Evolutionary conservation across 2,797 vertebrate species (phyloP).

Genomic region (Hoplostethus atlanticus): DNA sequence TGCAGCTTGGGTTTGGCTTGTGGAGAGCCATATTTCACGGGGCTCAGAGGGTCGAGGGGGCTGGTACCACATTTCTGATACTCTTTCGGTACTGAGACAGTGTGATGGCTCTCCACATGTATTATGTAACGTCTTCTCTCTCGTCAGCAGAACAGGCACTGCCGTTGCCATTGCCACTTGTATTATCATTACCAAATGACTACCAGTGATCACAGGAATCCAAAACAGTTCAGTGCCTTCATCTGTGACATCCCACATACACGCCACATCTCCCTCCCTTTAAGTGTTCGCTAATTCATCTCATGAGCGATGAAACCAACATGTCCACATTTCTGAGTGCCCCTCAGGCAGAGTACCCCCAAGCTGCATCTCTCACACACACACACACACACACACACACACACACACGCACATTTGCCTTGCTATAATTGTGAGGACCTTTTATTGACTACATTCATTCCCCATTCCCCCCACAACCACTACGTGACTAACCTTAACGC

Average conservation of each 20-base stretch:
- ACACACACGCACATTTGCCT: not conserved
- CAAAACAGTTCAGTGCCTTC: conserved; percentile 2
- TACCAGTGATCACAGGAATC: conserved; percentile 14
- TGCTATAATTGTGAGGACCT: not conserved
- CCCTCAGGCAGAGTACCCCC: not conserved
- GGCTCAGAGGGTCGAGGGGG: conserved; percentile 60
- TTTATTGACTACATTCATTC: conserved; percentile 9
- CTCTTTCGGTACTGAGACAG: conserved; percentile 55
- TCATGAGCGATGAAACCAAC: conserved; percentile 1
- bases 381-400: conserved; percentile 13
- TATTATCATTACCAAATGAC: conserved; percentile 41
- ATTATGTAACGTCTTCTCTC: conserved; percentile 34
- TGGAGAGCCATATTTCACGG: conserved; percentile 70
- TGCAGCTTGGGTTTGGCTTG: conserved; percentile 78
- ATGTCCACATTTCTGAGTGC: not conserved
- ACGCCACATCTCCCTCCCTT: conserved; percentile 12
- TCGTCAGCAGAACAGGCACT: conserved; percentile 28
- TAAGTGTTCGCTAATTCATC: conserved; percentile 8
- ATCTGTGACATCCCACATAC: conserved; percentile 4
- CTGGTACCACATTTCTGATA: conserved; percentile 67
- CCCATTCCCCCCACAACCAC: not conserved
- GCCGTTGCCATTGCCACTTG: conserved; percentile 33
- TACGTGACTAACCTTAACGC: not conserved
- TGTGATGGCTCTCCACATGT: conserved; percentile 41
- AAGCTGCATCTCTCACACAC: not conserved